Percentiles rank a stretch among this genome's conserved stretches.
Evolutionary conservation across 2,888 invertebrate genomes (phyloP).

Genomic region (Clitarchus hookeri): DNA sequence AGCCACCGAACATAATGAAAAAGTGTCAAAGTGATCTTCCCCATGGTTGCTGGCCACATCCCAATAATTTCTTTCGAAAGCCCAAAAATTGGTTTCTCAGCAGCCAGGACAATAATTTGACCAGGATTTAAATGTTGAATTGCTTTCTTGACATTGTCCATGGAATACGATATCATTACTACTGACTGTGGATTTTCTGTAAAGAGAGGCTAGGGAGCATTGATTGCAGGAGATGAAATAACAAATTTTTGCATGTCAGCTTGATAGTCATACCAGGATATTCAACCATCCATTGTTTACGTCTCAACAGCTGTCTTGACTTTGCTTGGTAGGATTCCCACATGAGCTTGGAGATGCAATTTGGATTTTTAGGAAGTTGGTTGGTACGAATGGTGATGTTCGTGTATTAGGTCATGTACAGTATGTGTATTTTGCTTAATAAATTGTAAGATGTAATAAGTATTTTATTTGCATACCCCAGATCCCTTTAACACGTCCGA

Average conservation of each 20-base stretch:
- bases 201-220: constrained; percentile 23
- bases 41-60: constrained; percentile 18
- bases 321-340: too few relatives aligned
- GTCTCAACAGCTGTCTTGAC: constrained; percentile 26
- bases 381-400: too few relatives aligned
- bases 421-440: too few relatives aligned
- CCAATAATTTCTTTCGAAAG: constrained; percentile 21
- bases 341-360: too few relatives aligned
- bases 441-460: too few relatives aligned
- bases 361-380: too few relatives aligned
- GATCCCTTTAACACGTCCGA: too few relatives aligned
- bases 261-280: constrained; percentile 20
- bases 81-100: constrained; percentile 27
- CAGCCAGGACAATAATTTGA: constrained; percentile 28
- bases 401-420: too few relatives aligned
- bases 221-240: background rate
- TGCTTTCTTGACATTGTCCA: constrained; percentile 20
- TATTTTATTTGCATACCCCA: too few relatives aligned
- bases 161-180: constrained; percentile 19
- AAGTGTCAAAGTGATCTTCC: constrained; percentile 30
- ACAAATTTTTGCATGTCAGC: constrained; percentile 20
- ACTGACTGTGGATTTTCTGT: background rate
- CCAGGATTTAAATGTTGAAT: constrained; percentile 11
- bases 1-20: constrained; percentile 19
- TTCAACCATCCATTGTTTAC: background rate